A percentile compares a stretch with the other conserved stretches of the same genome.
These are phyloP conservation scores for Cataglyphis altisquamis DNA, from an alignment of 2,888 invertebrate species.

Conservation along the genomic window DNA sequence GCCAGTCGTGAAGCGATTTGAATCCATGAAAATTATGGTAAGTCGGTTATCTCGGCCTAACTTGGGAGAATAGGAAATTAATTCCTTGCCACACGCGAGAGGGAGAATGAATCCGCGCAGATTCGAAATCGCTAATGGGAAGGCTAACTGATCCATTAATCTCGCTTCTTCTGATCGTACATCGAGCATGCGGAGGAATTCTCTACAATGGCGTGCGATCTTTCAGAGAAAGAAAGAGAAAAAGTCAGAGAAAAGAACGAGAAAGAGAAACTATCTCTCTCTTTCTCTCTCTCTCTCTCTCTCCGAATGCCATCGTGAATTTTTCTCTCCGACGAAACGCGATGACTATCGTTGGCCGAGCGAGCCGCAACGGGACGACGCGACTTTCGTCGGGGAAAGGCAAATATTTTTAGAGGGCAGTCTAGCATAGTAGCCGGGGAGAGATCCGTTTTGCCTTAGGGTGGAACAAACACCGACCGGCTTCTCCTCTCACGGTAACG, in stretches of 20 bases:
- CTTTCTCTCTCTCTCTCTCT: not conserved
- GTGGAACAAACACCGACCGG: conserved; percentile 35
- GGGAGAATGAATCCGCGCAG: conserved; percentile 51
- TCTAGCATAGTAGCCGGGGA: conserved; percentile 61
- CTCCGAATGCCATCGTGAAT: conserved; percentile 11
- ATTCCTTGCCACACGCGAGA: conserved; percentile 65
- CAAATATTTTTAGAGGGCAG: conserved; percentile 73
- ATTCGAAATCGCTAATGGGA: conserved; percentile 65
- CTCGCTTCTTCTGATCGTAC: conserved; percentile 45
- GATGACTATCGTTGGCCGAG: conserved; percentile 23
- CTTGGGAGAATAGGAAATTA: conserved; percentile 70
- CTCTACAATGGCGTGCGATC: not conserved
- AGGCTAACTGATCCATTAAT: conserved; percentile 61
- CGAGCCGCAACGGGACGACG: conserved; percentile 18
- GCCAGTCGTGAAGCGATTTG: conserved; percentile 68
- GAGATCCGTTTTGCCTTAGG: conserved; percentile 17
- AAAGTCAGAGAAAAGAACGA: not conserved
- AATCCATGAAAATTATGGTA: conserved; percentile 75
- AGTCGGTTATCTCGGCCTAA: conserved; percentile 59
- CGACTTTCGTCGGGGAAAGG: conserved; percentile 46
- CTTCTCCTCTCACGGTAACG: conserved; percentile 9
- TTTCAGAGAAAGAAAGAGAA: not conserved
- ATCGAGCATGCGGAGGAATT: conserved; percentile 4
- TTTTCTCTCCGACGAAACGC: conserved; percentile 28
- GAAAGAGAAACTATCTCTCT: not conserved